Evolutionary conservation across 2,888 invertebrate species (phyloP), one percentile per base, ranked within the genome.

Genomic region (Drosophila bunnanda): DNA sequence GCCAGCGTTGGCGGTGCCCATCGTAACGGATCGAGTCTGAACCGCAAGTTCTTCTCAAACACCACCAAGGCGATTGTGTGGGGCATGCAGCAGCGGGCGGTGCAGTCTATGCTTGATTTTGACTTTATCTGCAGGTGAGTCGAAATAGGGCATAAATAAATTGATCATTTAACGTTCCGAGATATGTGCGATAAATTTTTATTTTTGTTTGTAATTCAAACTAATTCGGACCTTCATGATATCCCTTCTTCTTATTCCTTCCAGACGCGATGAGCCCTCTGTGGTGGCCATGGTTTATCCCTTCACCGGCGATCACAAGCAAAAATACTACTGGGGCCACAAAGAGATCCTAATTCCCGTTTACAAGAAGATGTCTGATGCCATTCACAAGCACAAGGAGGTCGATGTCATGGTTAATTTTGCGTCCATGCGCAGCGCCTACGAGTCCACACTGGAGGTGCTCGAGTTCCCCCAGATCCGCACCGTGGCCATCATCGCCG

Each of bases 251-350:
- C 2, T 5, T 12, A 2, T 25, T 10, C 6, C 39, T 97, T 9
- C 22, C 98, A 99, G 93, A 94, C 97, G 28, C 94, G 99, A 85
- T 57, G 96, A 97, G 88, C 99, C 99, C 0, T 97, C 97, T 0
- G 97, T 99, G 2, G 98, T 98, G 0, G 99, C 99, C 34, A 97
- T 99, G 91, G 98, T 99, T 38, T 99, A 99, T 93, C 99, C 99
- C 0, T 98, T 99, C 93, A 98, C 97, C 15, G 98, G 98, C 0
- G 99, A 99, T 92, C 99, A 99, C 93, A 99, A 98, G 91, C 99
- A 99, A 93, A 99, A 99, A 93, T 99, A 98, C 93, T 99, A 99
- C 92, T 99, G 99, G 96, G 99, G 99, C 1, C 99, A 99, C 93
- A 98, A 99, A 91, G 99, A 99, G 92, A 96, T 98, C 53, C 94